These are phyloP conservation scores for Tragopan temminckii DNA, from an alignment of 2,797 vertebrate species.

Conservation along the genomic window DNA sequence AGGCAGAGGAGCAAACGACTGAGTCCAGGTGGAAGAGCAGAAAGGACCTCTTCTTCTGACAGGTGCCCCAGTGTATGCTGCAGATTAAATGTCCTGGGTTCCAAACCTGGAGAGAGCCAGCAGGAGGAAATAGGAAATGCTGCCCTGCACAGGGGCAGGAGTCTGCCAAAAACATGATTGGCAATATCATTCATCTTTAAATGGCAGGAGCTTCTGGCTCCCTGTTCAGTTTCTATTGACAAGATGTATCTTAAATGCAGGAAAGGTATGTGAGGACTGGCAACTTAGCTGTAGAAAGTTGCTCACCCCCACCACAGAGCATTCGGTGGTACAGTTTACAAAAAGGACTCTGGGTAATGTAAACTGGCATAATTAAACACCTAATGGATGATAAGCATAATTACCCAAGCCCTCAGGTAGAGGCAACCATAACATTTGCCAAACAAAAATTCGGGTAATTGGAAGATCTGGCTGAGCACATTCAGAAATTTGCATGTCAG, in stretches of 20 bases:
- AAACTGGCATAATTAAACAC: background rate
- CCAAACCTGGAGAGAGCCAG: background rate
- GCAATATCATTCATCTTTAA: background rate
- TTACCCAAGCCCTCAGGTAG: background rate
- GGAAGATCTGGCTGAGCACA: slow-evolving; percentile 11
- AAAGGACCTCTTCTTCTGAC: background rate
- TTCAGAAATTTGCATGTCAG: background rate
- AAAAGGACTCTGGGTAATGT: background rate
- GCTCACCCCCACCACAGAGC: background rate
- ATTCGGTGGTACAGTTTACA: background rate
- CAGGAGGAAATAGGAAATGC: background rate
- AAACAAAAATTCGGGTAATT: slow-evolving; percentile 12
- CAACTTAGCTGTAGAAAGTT: background rate
- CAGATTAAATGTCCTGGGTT: background rate
- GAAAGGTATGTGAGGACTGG: background rate
- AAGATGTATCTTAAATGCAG: background rate
- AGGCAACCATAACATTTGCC: background rate
- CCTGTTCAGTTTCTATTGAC: background rate
- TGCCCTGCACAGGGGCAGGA: background rate
- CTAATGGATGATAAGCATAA: background rate
- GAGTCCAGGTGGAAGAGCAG: background rate
- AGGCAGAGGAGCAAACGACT: background rate
- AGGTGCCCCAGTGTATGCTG: background rate
- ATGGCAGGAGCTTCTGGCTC: slow-evolving; percentile 2
- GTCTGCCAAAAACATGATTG: slow-evolving; percentile 5